phyloP scores from a whole-genome alignment of 2,797 vertebrate species.

The Crenuchus spilurus region DNA sequence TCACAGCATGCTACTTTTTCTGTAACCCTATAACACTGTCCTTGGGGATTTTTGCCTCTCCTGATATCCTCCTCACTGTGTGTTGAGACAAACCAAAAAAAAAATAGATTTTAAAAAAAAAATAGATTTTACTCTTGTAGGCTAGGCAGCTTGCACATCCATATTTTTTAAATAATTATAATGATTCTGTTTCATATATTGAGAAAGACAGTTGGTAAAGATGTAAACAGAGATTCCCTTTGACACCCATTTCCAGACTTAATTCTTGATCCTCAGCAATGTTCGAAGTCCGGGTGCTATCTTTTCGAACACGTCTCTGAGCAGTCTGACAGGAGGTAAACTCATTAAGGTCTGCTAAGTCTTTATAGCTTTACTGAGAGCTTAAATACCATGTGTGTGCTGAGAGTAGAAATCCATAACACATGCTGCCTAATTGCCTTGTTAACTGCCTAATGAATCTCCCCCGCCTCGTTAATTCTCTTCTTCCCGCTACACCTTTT shows the following conservation, averaged over 20 bases:
- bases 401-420: constrained; percentile 16
- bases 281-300: background rate
- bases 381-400: constrained; percentile 13
- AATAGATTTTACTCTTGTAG: too few species aligned
- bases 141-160: too few species aligned
- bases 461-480: constrained; percentile 16
- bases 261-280: background rate
- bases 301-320: background rate
- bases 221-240: background rate
- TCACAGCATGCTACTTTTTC: too few species aligned
- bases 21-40: too few species aligned
- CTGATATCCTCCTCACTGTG: too few species aligned
- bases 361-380: constrained; percentile 17
- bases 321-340: constrained; percentile 9
- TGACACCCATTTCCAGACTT: background rate
- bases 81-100: too few species aligned
- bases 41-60: too few species aligned
- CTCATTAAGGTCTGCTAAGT: constrained; percentile 12
- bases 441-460: constrained; percentile 22
- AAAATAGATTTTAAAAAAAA: too few species aligned
- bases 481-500: constrained; percentile 1
- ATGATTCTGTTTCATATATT: too few species aligned
- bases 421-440: constrained; percentile 22
- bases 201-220: too few species aligned
- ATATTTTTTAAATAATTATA: too few species aligned